phyloP scores from a whole-genome alignment of 53 echinoderm and acorn worm species.

The Stichopus horrens region DNA sequence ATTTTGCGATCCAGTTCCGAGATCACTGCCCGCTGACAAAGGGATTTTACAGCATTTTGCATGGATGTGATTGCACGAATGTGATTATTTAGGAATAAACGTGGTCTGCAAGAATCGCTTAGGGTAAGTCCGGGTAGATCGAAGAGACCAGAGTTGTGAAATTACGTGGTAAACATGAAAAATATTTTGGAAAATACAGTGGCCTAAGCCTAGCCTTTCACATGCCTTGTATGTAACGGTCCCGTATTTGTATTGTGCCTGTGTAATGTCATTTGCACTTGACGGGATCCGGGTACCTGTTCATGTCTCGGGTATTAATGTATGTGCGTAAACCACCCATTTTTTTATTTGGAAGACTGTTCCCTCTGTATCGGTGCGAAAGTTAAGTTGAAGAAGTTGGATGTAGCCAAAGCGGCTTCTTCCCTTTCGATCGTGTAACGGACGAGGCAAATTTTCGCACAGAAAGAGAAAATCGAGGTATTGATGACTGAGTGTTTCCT shows the following conservation, averaged over 20 bases:
- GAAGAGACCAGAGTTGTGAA: neutral
- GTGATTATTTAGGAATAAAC: slow-evolving; percentile 47
- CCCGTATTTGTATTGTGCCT: slow-evolving; percentile 28
- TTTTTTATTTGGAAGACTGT: neutral
- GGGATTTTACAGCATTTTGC: slow-evolving; percentile 42
- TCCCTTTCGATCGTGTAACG: neutral
- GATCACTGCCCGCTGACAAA: slow-evolving; percentile 34
- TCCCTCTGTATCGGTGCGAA: neutral
- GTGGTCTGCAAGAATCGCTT: slow-evolving; percentile 34
- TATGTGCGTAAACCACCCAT: slow-evolving; percentile 7
- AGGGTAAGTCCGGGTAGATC: slow-evolving; percentile 27
- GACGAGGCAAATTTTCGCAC: neutral
- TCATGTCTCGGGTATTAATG: neutral
- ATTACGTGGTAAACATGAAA: slow-evolving; percentile 3
- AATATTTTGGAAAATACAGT: neutral
- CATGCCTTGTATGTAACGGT: slow-evolving; percentile 33
- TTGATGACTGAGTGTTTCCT: neutral
- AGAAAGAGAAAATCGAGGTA: neutral
- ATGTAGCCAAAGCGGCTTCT: neutral
- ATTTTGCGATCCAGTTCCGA: slow-evolving; percentile 46
- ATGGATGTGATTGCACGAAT: slow-evolving; percentile 43
- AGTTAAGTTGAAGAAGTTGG: neutral
- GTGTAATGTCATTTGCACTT: slow-evolving; percentile 36
- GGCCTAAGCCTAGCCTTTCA: slow-evolving; percentile 47
- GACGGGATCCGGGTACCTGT: slow-evolving; percentile 45